Percentiles rank a stretch among this genome's conserved stretches.
phyloP scores from a whole-genome alignment of 2,113 vertebrate genomes.

The Lepisosteus osseus region DNA sequence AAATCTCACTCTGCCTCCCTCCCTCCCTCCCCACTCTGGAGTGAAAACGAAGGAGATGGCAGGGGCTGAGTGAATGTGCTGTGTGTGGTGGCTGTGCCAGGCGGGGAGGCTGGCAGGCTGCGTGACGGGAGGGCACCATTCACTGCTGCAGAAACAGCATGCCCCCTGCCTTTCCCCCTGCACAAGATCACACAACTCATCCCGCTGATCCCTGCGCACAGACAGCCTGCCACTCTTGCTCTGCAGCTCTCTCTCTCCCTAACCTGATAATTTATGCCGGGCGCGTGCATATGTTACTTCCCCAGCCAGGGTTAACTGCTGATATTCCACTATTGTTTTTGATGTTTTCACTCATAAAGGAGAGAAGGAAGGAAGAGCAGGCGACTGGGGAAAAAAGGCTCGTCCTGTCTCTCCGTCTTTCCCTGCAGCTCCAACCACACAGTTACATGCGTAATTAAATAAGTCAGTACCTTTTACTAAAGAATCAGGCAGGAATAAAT shows the following conservation, averaged over 20 bases:
- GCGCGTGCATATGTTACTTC: conserved; percentile 17
- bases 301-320: conserved; percentile 15
- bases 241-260: conserved; percentile 7
- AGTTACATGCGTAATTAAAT: too few species aligned
- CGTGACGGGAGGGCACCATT: conserved; percentile 17
- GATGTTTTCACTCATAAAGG: neutral
- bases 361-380: neutral
- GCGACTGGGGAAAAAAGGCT: neutral
- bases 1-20: neutral
- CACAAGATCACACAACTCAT: neutral
- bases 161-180: conserved; percentile 1
- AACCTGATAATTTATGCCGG: conserved; percentile 21
- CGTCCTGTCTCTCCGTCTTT: too few species aligned
- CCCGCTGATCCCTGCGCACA: conserved; percentile 6
- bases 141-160: conserved; percentile 16
- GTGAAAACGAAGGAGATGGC: neutral
- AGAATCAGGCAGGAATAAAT: too few species aligned
- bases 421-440: too few species aligned
- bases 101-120: neutral
- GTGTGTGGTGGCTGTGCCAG: conserved; percentile 16
- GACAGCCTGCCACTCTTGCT: conserved; percentile 14
- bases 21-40: neutral
- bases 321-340: conserved; percentile 6
- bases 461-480: too few species aligned
- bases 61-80: conserved; percentile 17